Evolutionary conservation across 2,113 vertebrate genomes (phyloP).

Genomic region (Gyps fulvus): DNA sequence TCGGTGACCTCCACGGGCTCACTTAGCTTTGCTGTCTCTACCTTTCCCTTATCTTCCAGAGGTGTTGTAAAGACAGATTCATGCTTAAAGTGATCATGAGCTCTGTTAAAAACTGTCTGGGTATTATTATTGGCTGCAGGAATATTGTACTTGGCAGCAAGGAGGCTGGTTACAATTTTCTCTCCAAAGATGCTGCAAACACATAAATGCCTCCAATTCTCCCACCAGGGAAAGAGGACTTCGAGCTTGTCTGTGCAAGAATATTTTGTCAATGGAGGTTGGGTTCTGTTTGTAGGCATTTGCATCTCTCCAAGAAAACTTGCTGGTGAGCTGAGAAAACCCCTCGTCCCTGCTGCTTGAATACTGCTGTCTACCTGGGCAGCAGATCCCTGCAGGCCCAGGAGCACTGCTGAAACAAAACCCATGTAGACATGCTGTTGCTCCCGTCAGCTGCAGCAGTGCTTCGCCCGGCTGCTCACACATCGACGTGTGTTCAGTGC

Average conservation of each 20-base stretch:
- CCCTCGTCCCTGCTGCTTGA: background rate
- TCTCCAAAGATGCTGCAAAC: background rate
- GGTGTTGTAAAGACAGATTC: background rate
- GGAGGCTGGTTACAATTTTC: background rate
- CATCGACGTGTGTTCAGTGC: fast-evolving
- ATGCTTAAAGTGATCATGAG: background rate
- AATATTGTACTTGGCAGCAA: background rate
- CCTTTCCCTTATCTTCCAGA: background rate
- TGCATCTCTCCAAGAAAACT: background rate
- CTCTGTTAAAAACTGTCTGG: background rate
- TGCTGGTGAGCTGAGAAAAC: background rate
- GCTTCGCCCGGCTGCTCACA: background rate
- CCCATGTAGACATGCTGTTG: fast-evolving
- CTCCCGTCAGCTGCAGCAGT: background rate
- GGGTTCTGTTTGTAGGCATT: background rate
- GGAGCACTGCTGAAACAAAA: background rate
- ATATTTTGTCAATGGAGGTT: background rate
- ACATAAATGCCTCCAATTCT: background rate
- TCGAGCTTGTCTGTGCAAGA: background rate
- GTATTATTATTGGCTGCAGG: background rate
- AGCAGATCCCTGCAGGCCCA: background rate
- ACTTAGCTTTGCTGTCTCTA: background rate
- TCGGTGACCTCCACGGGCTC: background rate
- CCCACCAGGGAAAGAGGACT: background rate
- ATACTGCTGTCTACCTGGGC: background rate